Evolutionary conservation across 2,888 invertebrate species (phyloP), one percentile per base, ranked within the genome.

Genomic region (Agrotis clavis): DNA sequence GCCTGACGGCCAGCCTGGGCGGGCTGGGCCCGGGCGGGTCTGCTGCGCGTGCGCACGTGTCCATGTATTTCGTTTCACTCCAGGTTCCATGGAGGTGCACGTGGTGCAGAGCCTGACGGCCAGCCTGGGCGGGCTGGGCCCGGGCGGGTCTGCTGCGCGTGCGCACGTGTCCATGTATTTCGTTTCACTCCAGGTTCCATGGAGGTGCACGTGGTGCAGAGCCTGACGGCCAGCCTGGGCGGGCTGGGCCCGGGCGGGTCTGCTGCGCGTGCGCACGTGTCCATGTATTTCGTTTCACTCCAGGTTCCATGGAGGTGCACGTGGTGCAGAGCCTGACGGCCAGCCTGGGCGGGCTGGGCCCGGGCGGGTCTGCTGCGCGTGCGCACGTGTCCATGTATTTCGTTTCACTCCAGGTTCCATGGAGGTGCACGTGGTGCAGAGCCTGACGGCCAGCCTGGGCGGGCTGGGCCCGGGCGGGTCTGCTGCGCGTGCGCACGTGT

Each of bases 51-150:
- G 97, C 97, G 71, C 98, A 98, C 94, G 98, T 98, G 91, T 98
- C 98, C 67, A 99, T 99, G 98, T n/a, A 5, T 35, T 1, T 59
- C 5, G 13, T 18, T 5, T 1, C 18, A 41, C 41, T 41, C 41
- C 53, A 88, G 97, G 97, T n/a, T 96, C 97, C 69, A 92, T 96
- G 82, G 97, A 97, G 84, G 98, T 98, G 69, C 97, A 98, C 91
- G 98, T 99, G 67, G 98, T 99, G 21, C 99, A 99, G 96, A 98
- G 98, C 21, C 96, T 99, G 81, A 98, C 98, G 4, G 99, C 99
- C 82, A 98, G 98, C 85, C 97, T 99, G 87, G 99, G 99, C 5
- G 25, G 25, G 19, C 19, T 7, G 16, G 51, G 51, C 51, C 19
- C 51, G 51, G 51, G 35, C 35, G 35, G 35, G 35, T 35, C 35